Percentiles rank a stretch among this genome's conserved stretches.
Evolutionary conservation across 2,113 vertebrate species (phyloP).

Genomic region (Platycercus adscitus): DNA sequence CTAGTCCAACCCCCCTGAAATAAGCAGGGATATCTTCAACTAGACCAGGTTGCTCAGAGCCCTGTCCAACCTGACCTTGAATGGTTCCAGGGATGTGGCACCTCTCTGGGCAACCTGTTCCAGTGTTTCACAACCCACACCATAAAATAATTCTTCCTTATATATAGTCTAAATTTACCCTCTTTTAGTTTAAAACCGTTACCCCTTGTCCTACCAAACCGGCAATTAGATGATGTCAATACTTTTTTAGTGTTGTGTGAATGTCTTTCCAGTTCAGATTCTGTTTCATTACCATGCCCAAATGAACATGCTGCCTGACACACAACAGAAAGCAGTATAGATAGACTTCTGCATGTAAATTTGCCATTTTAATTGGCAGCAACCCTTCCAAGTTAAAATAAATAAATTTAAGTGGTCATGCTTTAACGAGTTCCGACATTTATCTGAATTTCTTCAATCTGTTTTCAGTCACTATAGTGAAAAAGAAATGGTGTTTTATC

Average conservation of each 20-base stretch:
- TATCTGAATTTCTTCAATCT: constrained; percentile 66
- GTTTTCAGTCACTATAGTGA: constrained; percentile 64
- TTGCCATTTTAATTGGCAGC: constrained; percentile 59
- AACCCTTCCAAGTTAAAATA: constrained; percentile 28
- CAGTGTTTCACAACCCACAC: neutral
- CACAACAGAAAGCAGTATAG: neutral
- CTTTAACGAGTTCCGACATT: constrained; percentile 52
- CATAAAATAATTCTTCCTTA: neutral
- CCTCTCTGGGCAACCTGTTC: neutral
- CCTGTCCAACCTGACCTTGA: fast-evolving
- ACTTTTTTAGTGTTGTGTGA: neutral
- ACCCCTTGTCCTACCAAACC: neutral
- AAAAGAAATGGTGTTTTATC: constrained; percentile 56
- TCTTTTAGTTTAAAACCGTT: neutral
- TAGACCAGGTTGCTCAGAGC: neutral
- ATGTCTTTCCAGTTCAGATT: neutral
- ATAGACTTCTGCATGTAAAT: constrained; percentile 24
- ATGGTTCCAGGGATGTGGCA: neutral
- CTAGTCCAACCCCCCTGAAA: neutral
- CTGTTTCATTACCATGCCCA: neutral
- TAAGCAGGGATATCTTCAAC: neutral
- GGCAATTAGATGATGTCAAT: neutral
- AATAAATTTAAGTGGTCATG: constrained; percentile 53
- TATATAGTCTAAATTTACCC: neutral
- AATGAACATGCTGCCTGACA: neutral